Conservation (phyloP, 1,140 invertebrate genomes). For the Ctenoplectra terminalis region DNA sequence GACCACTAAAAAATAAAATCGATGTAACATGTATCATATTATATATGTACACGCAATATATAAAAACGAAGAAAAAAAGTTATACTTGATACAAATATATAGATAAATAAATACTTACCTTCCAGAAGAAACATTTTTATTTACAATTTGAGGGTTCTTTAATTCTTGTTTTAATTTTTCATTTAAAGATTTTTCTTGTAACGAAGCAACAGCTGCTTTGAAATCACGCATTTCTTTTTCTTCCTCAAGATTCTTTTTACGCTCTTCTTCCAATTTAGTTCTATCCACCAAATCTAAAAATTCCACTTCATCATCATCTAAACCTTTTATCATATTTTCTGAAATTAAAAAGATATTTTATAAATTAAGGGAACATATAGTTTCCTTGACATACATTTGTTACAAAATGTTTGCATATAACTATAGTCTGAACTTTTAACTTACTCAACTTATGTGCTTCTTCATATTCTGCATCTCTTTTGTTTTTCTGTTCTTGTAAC, state of each 20-base stretch:
- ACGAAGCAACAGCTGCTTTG: slow-evolving; percentile 89
- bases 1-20: slow-evolving; percentile 68
- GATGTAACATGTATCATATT: background rate
- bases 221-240: slow-evolving; percentile 92
- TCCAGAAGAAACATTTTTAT: slow-evolving; percentile 72
- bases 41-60: no score
- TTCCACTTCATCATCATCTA: slow-evolving; percentile 97
- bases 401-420: slow-evolving; percentile 16
- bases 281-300: slow-evolving; percentile 95
- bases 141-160: slow-evolving; percentile 74
- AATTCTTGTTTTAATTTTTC: slow-evolving; percentile 85
- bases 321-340: slow-evolving; percentile 97
- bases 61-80: background rate
- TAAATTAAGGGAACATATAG: slow-evolving; percentile 6
- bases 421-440: slow-evolving; percentile 65
- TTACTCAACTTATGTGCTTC: slow-evolving; percentile 96
- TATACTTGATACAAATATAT: background rate
- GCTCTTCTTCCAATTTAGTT: slow-evolving; percentile 92
- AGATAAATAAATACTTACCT: slow-evolving; percentile 64
- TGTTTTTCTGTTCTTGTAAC: slow-evolving; percentile 95
- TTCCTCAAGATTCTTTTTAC: slow-evolving; percentile 91
- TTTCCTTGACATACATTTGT: background rate
- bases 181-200: slow-evolving; percentile 90
- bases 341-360: slow-evolving; percentile 67
- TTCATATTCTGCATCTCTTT: slow-evolving; percentile 96